phyloP scores from a whole-genome alignment of 2,888 invertebrate species.

The Oscheius sp. region DNA sequence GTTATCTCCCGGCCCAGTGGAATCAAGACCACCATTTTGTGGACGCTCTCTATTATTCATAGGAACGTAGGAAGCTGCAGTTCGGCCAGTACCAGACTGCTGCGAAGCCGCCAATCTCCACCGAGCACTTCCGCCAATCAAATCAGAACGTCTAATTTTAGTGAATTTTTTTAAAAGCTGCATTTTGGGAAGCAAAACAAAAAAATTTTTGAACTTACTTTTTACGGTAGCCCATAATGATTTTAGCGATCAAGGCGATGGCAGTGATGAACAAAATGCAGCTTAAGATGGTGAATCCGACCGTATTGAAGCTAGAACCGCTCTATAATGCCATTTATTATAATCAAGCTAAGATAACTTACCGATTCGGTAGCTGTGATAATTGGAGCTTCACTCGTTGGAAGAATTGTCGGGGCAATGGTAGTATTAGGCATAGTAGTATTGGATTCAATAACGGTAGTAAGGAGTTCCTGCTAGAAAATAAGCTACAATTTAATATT shows the following conservation, averaged over 20 bases:
- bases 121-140: constrained; percentile 48
- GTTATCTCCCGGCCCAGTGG: constrained; percentile 45
- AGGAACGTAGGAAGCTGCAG: constrained; percentile 28
- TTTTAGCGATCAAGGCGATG: constrained; percentile 52
- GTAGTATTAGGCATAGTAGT: too few relatives aligned
- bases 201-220: constrained; percentile 37
- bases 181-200: not conserved
- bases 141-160: constrained; percentile 35
- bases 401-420: too few relatives aligned
- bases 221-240: constrained; percentile 52
- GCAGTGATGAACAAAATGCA: constrained; percentile 56
- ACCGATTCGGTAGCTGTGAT: too few relatives aligned
- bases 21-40: constrained; percentile 40
- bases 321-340: not conserved
- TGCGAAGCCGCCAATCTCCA: constrained; percentile 50
- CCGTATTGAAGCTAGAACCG: constrained; percentile 27
- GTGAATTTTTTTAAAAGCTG: too few relatives aligned
- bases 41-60: constrained; percentile 20
- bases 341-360: too few relatives aligned
- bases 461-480: too few relatives aligned
- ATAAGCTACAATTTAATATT: too few relatives aligned
- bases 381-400: too few relatives aligned
- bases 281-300: constrained; percentile 50
- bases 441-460: too few relatives aligned
- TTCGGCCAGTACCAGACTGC: constrained; percentile 33